Percentiles rank a stretch among this genome's conserved stretches.
Conservation (phyloP, 2,113 vertebrate species). For the Progne subis region DNA sequence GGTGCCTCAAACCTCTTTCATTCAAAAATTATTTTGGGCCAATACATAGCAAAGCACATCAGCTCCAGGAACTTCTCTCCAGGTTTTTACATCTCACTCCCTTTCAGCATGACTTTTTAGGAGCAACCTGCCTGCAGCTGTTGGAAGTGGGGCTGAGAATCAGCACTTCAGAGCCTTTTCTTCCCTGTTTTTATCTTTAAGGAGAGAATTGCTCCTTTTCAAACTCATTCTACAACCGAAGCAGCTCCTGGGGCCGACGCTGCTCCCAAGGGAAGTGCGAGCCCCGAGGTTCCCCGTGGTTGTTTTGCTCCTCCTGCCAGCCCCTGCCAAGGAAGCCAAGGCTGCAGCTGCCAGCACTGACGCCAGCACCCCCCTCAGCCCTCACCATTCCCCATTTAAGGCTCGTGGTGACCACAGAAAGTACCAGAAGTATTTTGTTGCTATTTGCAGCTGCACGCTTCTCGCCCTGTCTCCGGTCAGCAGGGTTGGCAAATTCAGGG, state of each 20-base stretch:
- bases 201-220: neutral
- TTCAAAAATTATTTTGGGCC: neutral
- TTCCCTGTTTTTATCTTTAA: neutral
- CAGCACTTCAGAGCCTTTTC: neutral
- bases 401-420: neutral
- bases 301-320: neutral
- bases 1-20: neutral
- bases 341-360: neutral
- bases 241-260: fast-evolving
- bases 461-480: neutral
- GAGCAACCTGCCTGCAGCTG: neutral
- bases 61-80: neutral
- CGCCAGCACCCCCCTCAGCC: fast-evolving
- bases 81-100: neutral
- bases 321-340: neutral
- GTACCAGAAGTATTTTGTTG: neutral
- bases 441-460: neutral
- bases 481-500: neutral
- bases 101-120: neutral
- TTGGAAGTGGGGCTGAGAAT: fast-evolving
- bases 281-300: neutral
- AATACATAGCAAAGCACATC: fast-evolving
- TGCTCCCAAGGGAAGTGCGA: fast-evolving
- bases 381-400: fast-evolving
- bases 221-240: fast-evolving